Evolutionary conservation across 2,113 vertebrate species (phyloP), one percentile per base, ranked within the genome.

Genomic region (Mormyrus lacerda): DNA sequence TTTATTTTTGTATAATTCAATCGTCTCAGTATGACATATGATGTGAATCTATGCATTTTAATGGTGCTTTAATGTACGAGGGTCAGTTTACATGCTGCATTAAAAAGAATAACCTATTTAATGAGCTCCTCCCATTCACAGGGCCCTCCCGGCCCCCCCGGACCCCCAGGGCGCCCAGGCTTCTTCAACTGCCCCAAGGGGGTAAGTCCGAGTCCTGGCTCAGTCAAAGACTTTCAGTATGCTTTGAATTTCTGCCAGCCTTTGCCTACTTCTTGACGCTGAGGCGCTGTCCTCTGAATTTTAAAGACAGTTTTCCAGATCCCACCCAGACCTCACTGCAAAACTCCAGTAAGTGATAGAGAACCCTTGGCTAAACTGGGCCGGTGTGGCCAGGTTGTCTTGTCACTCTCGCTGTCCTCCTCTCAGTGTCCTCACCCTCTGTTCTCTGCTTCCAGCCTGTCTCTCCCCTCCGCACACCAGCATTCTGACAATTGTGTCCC

Each of bases 251-350:
- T 89, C 91, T 61, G 89, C 89, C 91, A 42, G 51, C 48, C n/a
- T 44, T 50, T 87, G 42, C n/a, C n/a, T 86, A 21, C 21, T 17
- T 45, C 15, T 8, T 84, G 21, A 42, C 11, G 86, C 55, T 83
- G 39, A 93, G 90, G 86, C 53, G 86, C 88, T 92, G 90, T 93
- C 88, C 90, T 95, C 90, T 92, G 11, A 89, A 39, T 93, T 93
- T 93, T 88, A 89, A 90, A 99, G 98, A 96, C 96, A 3, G 95
- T 98, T 93, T 98, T 98, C 91, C 97, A 98, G 85, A 76, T 99
- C 51, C 96, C 97, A 91, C 94, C 95, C 91, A 96, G 98, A 92
- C 98, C 97, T 9, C 96, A 97, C 90, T 99, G 98, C 96, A 99
- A 99, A 95, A 96, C 93, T 10, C 93, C 96, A 0, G 98, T 99